A percentile compares a stretch with the other conserved stretches of the same genome.
These are phyloP conservation scores for Tipula helvola DNA, from an alignment of 2,888 invertebrate genomes.

Conservation along the genomic window DNA sequence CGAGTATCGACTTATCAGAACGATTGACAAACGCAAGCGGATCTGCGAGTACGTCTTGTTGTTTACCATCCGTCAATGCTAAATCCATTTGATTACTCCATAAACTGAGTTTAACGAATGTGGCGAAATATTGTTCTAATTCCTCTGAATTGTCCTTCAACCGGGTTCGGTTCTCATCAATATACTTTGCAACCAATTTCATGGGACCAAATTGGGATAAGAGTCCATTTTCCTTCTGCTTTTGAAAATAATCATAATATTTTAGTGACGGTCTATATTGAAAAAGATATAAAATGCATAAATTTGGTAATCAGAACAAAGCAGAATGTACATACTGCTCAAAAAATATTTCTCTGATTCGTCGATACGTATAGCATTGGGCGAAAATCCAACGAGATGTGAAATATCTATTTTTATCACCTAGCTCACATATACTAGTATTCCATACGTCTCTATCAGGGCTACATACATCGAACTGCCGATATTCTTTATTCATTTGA, in stretches of 20 bases:
- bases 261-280: constrained; percentile 42
- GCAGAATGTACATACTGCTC: constrained; percentile 39
- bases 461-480: constrained; percentile 34
- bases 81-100: constrained; percentile 97
- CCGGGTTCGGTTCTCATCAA: neutral
- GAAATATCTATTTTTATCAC: constrained; percentile 45
- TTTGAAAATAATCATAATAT: constrained; percentile 63
- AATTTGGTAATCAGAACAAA: neutral
- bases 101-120: constrained; percentile 42
- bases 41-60: constrained; percentile 40
- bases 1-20: constrained; percentile 45
- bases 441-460: constrained; percentile 60
- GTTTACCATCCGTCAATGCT: constrained; percentile 66
- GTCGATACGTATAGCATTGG: constrained; percentile 85
- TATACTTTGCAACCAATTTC: constrained; percentile 14
- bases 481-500: constrained; percentile 75
- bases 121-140: neutral
- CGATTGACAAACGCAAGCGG: constrained; percentile 42
- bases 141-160: neutral
- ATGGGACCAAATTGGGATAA: constrained; percentile 25
- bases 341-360: constrained; percentile 52
- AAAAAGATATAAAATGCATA: neutral
- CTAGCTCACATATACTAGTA: constrained; percentile 43
- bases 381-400: constrained; percentile 73
- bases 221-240: constrained; percentile 57